A percentile compares a stretch with the other conserved stretches of the same genome.
phyloP scores from a whole-genome alignment of 1,140 invertebrate species.

The Nomia melanderi region DNA sequence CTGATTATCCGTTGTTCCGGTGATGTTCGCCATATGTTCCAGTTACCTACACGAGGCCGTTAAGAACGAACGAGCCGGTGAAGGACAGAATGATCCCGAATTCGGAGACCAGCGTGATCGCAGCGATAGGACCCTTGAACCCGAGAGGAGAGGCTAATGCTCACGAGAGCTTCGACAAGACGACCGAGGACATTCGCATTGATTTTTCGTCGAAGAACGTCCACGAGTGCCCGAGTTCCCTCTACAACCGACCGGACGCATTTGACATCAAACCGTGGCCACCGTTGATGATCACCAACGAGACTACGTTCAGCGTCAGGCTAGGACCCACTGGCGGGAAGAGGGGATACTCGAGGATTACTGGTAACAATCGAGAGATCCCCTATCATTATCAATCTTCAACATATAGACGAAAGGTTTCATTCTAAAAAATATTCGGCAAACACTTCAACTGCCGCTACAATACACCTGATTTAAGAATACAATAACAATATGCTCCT shows the following conservation, averaged over 20 bases:
- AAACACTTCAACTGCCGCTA: no score
- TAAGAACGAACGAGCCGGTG: conserved; percentile 87
- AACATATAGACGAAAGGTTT: no score
- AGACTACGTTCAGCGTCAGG: conserved; percentile 85
- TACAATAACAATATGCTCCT: no score
- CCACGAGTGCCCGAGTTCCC: conserved; percentile 79
- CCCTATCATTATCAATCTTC: no score
- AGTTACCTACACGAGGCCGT: conserved; percentile 88
- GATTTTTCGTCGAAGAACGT: conserved; percentile 85
- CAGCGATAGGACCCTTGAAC: conserved; percentile 93
- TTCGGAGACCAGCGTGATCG: conserved; percentile 89
- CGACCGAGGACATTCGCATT: conserved; percentile 87
- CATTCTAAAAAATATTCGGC: no score
- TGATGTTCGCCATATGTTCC: conserved; percentile 17
- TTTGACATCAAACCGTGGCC: conserved; percentile 85
- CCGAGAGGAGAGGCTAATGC: conserved; percentile 90
- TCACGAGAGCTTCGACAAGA: conserved; percentile 87
- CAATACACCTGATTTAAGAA: no score
- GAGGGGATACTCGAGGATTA: conserved; percentile 90
- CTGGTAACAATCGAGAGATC: conserved; percentile 79
- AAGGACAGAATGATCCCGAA: conserved; percentile 87
- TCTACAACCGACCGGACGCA: conserved; percentile 75
- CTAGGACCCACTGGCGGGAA: conserved; percentile 92
- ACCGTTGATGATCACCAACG: conserved; percentile 82
- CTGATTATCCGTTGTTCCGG: neutral